Percentiles rank a stretch among this genome's conserved stretches.
These are phyloP conservation scores for Cossypha dichroa DNA, from an alignment of 2,797 vertebrate genomes.

Conservation along the genomic window DNA sequence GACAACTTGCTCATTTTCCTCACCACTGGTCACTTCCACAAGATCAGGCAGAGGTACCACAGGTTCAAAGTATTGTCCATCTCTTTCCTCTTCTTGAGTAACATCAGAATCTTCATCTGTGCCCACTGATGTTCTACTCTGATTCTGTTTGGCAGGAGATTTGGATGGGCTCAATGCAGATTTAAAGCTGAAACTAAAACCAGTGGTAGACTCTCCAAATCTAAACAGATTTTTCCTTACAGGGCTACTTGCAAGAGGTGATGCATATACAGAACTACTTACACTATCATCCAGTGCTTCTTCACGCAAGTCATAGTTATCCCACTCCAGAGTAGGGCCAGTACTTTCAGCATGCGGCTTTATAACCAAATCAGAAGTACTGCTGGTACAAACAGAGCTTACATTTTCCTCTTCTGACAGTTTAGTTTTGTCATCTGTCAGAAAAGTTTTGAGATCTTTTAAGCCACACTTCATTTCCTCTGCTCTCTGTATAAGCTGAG, in stretches of 20 bases:
- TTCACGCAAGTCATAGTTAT: slow-evolving; percentile 90
- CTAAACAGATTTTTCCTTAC: slow-evolving; percentile 91
- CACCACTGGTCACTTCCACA: slow-evolving; percentile 91
- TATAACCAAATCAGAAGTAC: slow-evolving; percentile 73
- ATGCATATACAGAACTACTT: slow-evolving; percentile 86
- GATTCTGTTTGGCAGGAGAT: slow-evolving; percentile 91
- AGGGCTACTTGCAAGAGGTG: slow-evolving; percentile 86
- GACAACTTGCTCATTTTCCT: slow-evolving; percentile 93
- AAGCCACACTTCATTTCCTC: slow-evolving; percentile 97
- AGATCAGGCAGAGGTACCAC: slow-evolving; percentile 94
- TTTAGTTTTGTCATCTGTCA: slow-evolving; percentile 91
- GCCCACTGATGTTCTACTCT: slow-evolving; percentile 87
- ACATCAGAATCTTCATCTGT: slow-evolving; percentile 93
- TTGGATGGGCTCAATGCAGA: slow-evolving; percentile 93
- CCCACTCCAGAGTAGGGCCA: slow-evolving; percentile 91
- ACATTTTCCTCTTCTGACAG: slow-evolving; percentile 80
- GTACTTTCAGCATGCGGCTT: slow-evolving; percentile 83
- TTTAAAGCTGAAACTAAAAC: slow-evolving; percentile 96
- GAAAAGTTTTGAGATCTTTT: slow-evolving; percentile 92
- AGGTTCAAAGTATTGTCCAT: slow-evolving; percentile 96
- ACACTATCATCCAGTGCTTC: slow-evolving; percentile 86
- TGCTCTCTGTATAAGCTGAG: slow-evolving; percentile 94
- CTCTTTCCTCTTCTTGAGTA: slow-evolving; percentile 92
- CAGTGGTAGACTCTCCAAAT: slow-evolving; percentile 91
- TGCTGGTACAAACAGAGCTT: slow-evolving; percentile 34